Conservation (phyloP, 2,797 vertebrate species). For the Glyptemys insculpta region DNA sequence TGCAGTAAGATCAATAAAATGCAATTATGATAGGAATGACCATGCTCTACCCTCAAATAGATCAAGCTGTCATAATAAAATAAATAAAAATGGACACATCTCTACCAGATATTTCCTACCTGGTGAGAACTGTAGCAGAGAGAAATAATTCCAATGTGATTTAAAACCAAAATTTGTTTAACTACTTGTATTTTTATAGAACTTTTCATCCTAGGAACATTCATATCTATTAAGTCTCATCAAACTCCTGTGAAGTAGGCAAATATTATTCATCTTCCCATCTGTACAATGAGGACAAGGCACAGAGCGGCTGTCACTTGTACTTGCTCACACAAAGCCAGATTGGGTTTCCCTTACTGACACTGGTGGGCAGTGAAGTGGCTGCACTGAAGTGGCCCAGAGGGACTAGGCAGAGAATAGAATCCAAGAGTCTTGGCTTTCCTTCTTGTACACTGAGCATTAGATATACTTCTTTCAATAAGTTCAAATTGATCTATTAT, state of each 20-base stretch:
- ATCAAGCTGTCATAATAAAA: background rate
- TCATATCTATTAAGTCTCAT: background rate
- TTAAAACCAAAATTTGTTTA: background rate
- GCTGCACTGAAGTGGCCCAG: background rate
- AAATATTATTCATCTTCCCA: too few species aligned
- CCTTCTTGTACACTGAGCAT: rapidly evolving
- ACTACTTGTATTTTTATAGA: background rate
- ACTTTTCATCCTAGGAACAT: background rate
- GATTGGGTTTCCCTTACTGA: background rate
- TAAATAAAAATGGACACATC: background rate
- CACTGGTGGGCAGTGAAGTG: background rate
- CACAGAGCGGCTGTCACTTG: rapidly evolving
- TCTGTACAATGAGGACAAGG: background rate
- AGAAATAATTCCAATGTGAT: background rate
- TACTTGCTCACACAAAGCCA: background rate
- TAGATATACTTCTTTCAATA: background rate
- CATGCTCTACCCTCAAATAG: background rate
- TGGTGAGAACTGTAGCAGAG: background rate
- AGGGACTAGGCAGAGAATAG: background rate
- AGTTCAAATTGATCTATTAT: background rate
- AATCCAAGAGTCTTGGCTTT: background rate
- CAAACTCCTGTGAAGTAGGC: background rate
- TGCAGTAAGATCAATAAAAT: background rate
- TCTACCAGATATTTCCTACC: background rate
- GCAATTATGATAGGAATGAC: background rate